These are phyloP conservation scores for Conchocele bisecta DNA, from an alignment of 2,888 invertebrate genomes.

Conservation along the genomic window DNA sequence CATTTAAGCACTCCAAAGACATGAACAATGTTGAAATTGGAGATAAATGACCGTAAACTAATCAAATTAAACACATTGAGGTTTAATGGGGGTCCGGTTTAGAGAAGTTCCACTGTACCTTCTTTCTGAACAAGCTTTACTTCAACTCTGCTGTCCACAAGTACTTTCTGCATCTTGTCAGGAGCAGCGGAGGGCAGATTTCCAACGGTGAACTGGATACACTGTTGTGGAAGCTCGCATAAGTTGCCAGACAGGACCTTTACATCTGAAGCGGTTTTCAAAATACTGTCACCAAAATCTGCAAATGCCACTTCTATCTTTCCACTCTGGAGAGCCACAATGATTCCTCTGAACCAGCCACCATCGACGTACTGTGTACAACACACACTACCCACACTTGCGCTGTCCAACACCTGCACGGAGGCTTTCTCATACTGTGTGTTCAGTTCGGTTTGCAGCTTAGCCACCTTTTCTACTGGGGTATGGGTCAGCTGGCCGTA, in stretches of 20 bases:
- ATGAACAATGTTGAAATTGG: no score
- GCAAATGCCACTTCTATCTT: conserved; percentile 57
- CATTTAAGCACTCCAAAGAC: no score
- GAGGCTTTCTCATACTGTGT: conserved; percentile 49
- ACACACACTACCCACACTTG: conserved; percentile 52
- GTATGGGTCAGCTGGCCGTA: conserved; percentile 64
- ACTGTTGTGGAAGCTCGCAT: conserved; percentile 59
- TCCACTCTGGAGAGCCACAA: conserved; percentile 41
- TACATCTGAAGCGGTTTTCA: conserved; percentile 37
- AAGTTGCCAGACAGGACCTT: conserved; percentile 51
- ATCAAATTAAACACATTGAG: no score
- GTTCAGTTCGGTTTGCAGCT: conserved; percentile 57
- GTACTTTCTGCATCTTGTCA: conserved; percentile 42
- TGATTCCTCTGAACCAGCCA: conserved; percentile 64
- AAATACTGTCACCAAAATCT: conserved; percentile 62
- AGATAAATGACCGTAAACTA: no score
- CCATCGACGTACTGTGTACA: conserved; percentile 64
- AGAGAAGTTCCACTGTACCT: no score
- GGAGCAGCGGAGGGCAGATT: conserved; percentile 30
- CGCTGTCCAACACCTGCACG: conserved; percentile 14
- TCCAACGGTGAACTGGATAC: conserved; percentile 55
- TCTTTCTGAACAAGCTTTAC: conserved; percentile 48
- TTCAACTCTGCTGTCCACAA: conserved; percentile 61
- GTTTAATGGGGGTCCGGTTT: no score
- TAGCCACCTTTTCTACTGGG: conserved; percentile 55